Evolutionary conservation across 2,888 invertebrate genomes (phyloP), one percentile per base, ranked within the genome.

Genomic region (Schrankia costaestrigalis): DNA sequence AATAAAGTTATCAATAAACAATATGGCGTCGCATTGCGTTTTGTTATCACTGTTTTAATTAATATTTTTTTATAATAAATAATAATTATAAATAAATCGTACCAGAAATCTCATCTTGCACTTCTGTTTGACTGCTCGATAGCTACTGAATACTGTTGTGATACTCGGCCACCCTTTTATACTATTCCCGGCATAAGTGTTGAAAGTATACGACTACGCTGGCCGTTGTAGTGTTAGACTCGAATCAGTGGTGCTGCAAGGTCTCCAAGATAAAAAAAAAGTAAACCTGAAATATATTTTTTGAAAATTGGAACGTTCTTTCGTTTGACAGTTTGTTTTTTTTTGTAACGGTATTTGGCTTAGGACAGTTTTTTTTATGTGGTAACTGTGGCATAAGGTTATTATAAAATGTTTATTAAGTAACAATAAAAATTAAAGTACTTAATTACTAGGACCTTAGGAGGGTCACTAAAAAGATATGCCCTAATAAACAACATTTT

Each of bases 51-150:
- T 40, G 33, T 27, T 19, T 21, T 10, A 10, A 18, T 24, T 12
- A 15, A 37, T 31, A 24, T 13, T 35, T 31, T 27, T 33, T 43
- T 40, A 31, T 41, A 60, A 59, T 53, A 62, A 63, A 54, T 31
- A 9, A 22, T 21, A 11, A 21, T 23, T 11, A 11, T n/a, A 11
- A 30, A 35, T 45, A 32, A 52, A 42, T 61, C 71, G 65, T 80
- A 86, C 85, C 85, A 86, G 83, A 68, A 86, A 86, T 86, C 85
- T 86, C 86, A 86, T 86, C 79, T 66, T 86, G 86, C 77, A 86
- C 84, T 86, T 86, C 86, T 76, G 63, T 72, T 65, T 72, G 86
- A 86, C 86, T 86, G 77, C 86, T 67, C 75, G 81, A 72, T 70
- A 82, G 86, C 86, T 86, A 86, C 86, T 86, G 86, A 86, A 84